Percentiles rank a stretch among this genome's conserved stretches.
Conservation (phyloP, 2,888 invertebrate species). For the Tachina grossa region DNA sequence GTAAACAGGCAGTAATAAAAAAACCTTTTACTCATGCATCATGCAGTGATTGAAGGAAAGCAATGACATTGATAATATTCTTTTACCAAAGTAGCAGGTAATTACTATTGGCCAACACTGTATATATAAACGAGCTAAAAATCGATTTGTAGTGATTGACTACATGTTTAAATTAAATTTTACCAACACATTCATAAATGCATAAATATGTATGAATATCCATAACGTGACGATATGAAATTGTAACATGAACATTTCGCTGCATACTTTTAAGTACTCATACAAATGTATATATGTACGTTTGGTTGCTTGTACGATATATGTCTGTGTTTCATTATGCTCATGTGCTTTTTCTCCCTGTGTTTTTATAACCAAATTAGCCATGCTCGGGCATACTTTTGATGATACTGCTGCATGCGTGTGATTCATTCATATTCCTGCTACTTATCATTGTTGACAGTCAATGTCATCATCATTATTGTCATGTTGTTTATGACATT, state of each 20-base stretch:
- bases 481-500: slow-evolving; percentile 30
- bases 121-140: neutral
- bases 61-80: slow-evolving; percentile 41
- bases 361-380: slow-evolving; percentile 52
- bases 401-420: neutral
- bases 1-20: neutral
- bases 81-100: slow-evolving; percentile 46
- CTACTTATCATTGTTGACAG: slow-evolving; percentile 18
- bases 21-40: neutral
- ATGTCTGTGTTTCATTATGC: neutral
- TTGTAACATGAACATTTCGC: neutral
- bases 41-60: neutral
- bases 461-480: slow-evolving; percentile 41
- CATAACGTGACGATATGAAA: neutral
- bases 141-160: slow-evolving; percentile 15
- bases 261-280: neutral
- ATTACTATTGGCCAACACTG: slow-evolving; percentile 60
- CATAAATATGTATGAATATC: neutral
- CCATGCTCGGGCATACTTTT: slow-evolving; percentile 20
- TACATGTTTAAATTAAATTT: neutral
- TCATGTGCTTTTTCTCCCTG: neutral
- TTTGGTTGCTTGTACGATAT: too few relatives aligned
- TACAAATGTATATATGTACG: too few relatives aligned
- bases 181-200: neutral
- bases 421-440: slow-evolving; percentile 22